Conservation (phyloP, 2,113 vertebrate species). For the Felis chaus region DNA sequence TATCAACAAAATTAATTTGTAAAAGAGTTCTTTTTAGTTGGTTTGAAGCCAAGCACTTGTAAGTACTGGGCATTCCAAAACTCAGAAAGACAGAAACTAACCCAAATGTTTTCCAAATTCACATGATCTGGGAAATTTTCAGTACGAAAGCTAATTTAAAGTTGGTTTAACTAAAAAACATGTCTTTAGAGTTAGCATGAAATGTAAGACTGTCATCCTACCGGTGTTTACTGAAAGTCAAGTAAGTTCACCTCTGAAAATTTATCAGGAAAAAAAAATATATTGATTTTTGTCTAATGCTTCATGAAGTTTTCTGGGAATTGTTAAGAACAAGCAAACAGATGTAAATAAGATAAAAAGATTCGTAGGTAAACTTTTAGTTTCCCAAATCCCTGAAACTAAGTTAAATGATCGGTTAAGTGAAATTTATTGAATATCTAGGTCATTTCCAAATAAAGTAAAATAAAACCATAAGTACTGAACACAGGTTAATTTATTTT, state of each 20-base stretch:
- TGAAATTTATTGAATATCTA: neutral
- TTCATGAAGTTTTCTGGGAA: neutral
- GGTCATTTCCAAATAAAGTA: neutral
- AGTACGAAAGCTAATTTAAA: neutral
- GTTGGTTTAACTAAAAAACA: neutral
- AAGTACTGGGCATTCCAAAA: neutral
- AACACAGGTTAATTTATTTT: neutral
- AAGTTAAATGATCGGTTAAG: neutral
- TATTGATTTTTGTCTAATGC: neutral
- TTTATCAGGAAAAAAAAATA: neutral
- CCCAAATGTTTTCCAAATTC: neutral
- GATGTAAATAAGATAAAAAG: neutral
- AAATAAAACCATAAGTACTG: neutral
- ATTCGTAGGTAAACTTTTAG: neutral
- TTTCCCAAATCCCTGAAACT: neutral
- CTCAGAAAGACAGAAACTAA: neutral
- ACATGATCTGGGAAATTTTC: neutral
- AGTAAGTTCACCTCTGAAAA: neutral
- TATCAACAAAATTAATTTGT: neutral
- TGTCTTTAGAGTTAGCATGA: neutral
- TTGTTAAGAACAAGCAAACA: neutral
- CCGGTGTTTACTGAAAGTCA: neutral
- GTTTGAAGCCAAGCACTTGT: neutral
- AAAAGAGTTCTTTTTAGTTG: neutral
- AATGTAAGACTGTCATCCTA: neutral